Evolutionary conservation across 2,797 vertebrate genomes (phyloP), one percentile per base, ranked within the genome.

Genomic region (Hozukius guyotensis): DNA sequence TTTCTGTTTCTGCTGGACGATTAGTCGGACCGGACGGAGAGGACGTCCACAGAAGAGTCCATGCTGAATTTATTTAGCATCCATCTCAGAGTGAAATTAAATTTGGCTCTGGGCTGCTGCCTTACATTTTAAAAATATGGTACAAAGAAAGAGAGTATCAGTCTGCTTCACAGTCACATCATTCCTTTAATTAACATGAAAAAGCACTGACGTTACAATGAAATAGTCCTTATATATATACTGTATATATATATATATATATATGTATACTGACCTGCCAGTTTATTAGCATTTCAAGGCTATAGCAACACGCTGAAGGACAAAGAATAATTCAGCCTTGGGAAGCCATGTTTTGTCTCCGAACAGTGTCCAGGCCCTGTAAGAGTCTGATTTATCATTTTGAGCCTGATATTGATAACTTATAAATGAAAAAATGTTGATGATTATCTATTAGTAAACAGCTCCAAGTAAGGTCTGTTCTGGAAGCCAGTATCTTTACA

Each of bases 31-130:
- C 3, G 18, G 56, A 29, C 52, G 1, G 42, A 53, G 57, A 60
- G 1, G 52, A 66, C 13, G 31, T 61, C 76, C 38, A n/a, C 57
- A 4, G 8, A 61, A 20, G 53, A 63, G 46, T 9, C 32, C 9
- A 2, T 3, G 20, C 20, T 72, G 63, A 68, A 77, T 86, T 73
- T 71, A 77, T 83, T 74, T 63, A 72, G 60, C 22, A 20, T 79
- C 13, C 31, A 6, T 49, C 62, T 71, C 34, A 8, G 38, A 72
- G 13, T n/a, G 22, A 79, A 83, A 80, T 77, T 80, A 27, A 25
- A 84, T 81, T 72, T 69, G 46, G 14, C 16, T 32, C 22, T 72
- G 57, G 71, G 42, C 27, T 61, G 57, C 6, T 60, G 66, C 66
- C 71, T 64, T 42, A 22, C 36, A 24, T 63, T 62, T 38, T 38